phyloP scores from a whole-genome alignment of 2,888 invertebrate species.

The Andrena praecox region DNA sequence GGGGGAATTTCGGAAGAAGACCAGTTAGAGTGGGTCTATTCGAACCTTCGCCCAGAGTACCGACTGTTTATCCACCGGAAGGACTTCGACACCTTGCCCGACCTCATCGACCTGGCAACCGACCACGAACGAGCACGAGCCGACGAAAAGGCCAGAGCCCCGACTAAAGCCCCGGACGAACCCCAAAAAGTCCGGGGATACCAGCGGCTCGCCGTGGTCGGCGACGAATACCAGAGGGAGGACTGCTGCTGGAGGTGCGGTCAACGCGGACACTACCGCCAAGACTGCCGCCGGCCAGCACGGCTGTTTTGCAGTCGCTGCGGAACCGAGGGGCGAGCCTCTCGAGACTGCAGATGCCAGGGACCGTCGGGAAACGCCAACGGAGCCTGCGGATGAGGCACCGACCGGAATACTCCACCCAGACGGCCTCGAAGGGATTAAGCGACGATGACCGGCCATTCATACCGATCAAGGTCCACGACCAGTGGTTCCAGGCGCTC shows the following conservation, averaged over 20 bases:
- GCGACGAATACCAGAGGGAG: background rate
- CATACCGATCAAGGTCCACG: rapidly evolving
- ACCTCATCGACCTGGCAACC: background rate
- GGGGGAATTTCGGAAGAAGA: background rate
- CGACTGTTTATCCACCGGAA: background rate
- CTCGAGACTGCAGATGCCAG: too few species aligned
- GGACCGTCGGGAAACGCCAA: background rate
- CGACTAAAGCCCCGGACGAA: too few species aligned
- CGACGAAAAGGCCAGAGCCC: too few species aligned
- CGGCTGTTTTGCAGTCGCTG: background rate
- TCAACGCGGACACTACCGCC: background rate
- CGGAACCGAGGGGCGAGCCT: too few species aligned
- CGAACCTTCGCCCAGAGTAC: background rate
- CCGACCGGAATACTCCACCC: background rate
- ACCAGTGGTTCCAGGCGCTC: background rate
- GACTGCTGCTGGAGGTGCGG: constrained; percentile 2
- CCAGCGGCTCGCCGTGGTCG: too few species aligned
- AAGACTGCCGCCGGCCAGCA: background rate
- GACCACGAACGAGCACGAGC: background rate
- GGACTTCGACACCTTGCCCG: background rate
- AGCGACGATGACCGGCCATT: background rate
- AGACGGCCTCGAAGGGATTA: background rate
- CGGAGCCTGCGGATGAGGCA: background rate
- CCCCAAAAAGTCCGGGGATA: too few species aligned
- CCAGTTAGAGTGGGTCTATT: background rate